phyloP scores from a whole-genome alignment of 1,140 invertebrate genomes.

The Orussus abietinus region DNA sequence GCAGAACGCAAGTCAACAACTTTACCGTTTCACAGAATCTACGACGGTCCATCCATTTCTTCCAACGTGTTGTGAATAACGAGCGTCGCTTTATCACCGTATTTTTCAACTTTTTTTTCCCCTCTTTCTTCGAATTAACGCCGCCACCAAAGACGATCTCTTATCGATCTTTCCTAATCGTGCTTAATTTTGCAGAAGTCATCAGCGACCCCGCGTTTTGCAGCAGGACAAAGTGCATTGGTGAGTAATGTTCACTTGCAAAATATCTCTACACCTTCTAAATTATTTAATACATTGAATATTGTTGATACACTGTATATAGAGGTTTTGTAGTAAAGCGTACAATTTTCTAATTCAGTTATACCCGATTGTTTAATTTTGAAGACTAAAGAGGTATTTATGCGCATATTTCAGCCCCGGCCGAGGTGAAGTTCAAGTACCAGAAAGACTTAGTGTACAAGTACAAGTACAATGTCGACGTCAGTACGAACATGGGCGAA shows the following conservation, averaged over 20 bases:
- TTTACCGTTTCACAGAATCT: background rate
- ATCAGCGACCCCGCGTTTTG: conserved; percentile 36
- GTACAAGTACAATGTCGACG: conserved; percentile 48
- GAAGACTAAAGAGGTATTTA: conserved; percentile 7
- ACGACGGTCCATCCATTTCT: conserved; percentile 5
- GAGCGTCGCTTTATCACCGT: background rate
- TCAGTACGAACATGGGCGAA: conserved; percentile 43
- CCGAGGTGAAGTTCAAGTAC: conserved; percentile 50
- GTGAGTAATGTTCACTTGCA: conserved; percentile 24
- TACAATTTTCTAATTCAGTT: conserved; percentile 3
- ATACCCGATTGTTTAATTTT: background rate
- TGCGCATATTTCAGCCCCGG: conserved; percentile 23
- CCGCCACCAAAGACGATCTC: background rate
- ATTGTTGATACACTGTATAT: background rate
- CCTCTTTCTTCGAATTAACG: conserved; percentile 4
- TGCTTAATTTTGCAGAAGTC: conserved; percentile 28
- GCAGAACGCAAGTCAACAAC: background rate
- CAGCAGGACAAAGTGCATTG: conserved; percentile 40
- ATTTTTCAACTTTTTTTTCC: conserved; percentile 3
- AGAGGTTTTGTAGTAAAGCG: background rate
- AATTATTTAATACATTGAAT: conserved; percentile 4
- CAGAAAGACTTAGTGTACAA: conserved; percentile 38
- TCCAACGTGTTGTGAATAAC: conserved; percentile 8
- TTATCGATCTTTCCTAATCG: background rate
- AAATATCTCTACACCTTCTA: conserved; percentile 8